Percentiles rank a stretch among this genome's conserved stretches.
Evolutionary conservation across 2,888 invertebrate species (phyloP).

Genomic region (Oegoconia quadripuncta): DNA sequence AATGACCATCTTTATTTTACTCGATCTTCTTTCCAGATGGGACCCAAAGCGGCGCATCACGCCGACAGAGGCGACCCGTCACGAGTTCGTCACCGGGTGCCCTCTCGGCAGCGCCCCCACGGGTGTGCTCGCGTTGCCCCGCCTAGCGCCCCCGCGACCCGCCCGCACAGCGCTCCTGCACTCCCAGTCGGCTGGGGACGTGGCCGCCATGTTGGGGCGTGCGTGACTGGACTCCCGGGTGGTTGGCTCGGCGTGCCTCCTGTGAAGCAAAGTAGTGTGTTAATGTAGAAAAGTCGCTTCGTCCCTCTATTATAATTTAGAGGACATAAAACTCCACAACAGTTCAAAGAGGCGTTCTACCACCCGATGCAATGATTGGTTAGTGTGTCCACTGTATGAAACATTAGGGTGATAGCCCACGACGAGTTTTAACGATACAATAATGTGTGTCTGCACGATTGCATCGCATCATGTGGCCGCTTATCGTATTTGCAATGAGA

Average conservation of each 20-base stretch:
- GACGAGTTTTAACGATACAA: too few species aligned
- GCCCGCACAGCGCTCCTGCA: conserved; percentile 72
- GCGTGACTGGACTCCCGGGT: conserved; percentile 74
- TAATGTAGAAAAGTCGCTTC: conserved; percentile 2
- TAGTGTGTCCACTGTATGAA: too few species aligned
- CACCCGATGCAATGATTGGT: too few species aligned
- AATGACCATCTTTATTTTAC: too few species aligned
- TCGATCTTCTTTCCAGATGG: conserved; percentile 87
- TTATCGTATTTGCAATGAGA: too few species aligned
- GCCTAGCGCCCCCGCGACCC: conserved; percentile 55
- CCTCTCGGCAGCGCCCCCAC: conserved; percentile 58
- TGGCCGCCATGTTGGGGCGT: conserved; percentile 81
- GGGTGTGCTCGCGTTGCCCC: conserved; percentile 68
- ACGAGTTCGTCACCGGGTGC: conserved; percentile 86
- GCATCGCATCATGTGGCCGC: too few species aligned
- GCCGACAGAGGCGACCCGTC: conserved; percentile 92
- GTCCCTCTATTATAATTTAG: not conserved
- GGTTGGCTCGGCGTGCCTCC: conserved; percentile 36
- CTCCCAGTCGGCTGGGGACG: conserved; percentile 82
- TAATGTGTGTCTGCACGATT: too few species aligned
- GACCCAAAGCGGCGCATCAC: conserved; percentile 95
- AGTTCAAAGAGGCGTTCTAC: too few species aligned
- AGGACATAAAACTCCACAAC: too few species aligned
- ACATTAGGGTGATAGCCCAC: too few species aligned
- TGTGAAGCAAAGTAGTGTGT: conserved; percentile 19